Percentiles rank a stretch among this genome's conserved stretches.
These are phyloP conservation scores for Platygyra sinensis DNA, from an alignment of 64 coral and sea anemone genomes.

Conservation along the genomic window DNA sequence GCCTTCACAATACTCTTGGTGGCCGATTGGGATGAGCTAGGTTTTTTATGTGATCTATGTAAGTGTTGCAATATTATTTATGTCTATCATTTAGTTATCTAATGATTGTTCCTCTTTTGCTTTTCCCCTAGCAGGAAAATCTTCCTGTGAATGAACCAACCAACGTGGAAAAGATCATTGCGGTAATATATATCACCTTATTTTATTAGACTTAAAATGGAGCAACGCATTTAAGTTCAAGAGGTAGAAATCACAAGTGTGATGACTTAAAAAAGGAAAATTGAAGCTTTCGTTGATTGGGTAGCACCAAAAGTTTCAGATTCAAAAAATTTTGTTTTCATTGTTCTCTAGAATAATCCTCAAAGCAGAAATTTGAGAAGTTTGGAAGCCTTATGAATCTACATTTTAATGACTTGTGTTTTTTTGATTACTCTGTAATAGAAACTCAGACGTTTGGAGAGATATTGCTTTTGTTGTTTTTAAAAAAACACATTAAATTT, in stretches of 20 bases:
- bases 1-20: no score
- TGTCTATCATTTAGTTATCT: neutral
- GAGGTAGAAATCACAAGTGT: neutral
- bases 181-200: neutral
- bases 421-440: no score
- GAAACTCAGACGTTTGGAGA: no score
- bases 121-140: neutral
- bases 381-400: no score
- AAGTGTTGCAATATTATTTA: neutral
- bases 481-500: no score
- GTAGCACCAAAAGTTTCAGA: no score
- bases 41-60: neutral
- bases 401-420: no score
- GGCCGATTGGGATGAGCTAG: neutral
- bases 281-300: neutral
- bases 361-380: no score
- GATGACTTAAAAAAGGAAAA: no score
- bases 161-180: slow-evolving; percentile 34
- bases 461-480: no score
- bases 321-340: no score
- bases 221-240: neutral
- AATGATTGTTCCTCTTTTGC: neutral
- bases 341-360: no score
- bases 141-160: slow-evolving; percentile 23
- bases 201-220: neutral